Percentiles rank a stretch among this genome's conserved stretches.
Conservation (phyloP, 37 sponge, comb jelly and placozoan species). For the Sycon ciliatum region DNA sequence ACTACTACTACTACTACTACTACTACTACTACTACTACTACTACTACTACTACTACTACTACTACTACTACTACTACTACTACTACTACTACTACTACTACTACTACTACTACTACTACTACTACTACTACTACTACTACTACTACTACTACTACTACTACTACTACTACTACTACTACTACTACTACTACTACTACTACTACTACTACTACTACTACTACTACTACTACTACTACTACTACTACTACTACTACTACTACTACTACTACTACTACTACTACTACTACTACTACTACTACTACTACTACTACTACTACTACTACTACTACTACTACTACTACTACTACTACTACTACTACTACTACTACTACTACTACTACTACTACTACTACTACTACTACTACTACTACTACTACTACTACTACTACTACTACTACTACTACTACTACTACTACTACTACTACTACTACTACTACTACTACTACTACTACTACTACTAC, state of each 20-base stretch:
- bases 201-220: slow-evolving; percentile 9
- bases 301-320: slow-evolving; percentile 9
- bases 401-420: slow-evolving; percentile 9
- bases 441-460: slow-evolving; percentile 9
- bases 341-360: slow-evolving; percentile 9
- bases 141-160: slow-evolving; percentile 9
- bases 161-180: slow-evolving; percentile 9
- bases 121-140: slow-evolving; percentile 9
- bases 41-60: slow-evolving; percentile 9
- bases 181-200: slow-evolving; percentile 9
- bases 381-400: slow-evolving; percentile 9
- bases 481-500: slow-evolving; percentile 9
- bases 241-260: slow-evolving; percentile 9
- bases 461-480: slow-evolving; percentile 9
- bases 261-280: slow-evolving; percentile 9
- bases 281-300: slow-evolving; percentile 9
- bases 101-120: slow-evolving; percentile 9
- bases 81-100: slow-evolving; percentile 9
- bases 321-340: slow-evolving; percentile 9
- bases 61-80: slow-evolving; percentile 9
- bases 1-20: slow-evolving; percentile 9
- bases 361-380: slow-evolving; percentile 9
- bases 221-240: slow-evolving; percentile 9
- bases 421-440: slow-evolving; percentile 9
- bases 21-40: slow-evolving; percentile 9